Percentiles rank a stretch among this genome's conserved stretches.
Evolutionary conservation across 2,797 vertebrate species (phyloP).

Genomic region (Tapera naevia): DNA sequence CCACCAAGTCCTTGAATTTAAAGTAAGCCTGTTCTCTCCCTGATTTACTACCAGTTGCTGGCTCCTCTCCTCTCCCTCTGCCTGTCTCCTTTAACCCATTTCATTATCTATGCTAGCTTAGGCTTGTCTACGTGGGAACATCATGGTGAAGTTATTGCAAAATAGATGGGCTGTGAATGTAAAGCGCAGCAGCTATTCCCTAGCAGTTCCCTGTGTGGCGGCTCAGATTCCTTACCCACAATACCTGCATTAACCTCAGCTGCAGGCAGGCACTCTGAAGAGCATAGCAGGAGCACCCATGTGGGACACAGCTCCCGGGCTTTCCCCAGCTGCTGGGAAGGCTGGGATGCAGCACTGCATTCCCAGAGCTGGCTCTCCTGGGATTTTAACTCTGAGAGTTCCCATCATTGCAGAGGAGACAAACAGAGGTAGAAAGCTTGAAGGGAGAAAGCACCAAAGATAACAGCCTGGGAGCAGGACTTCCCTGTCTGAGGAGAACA

Average conservation of each 20-base stretch:
- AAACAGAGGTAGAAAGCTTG: background rate
- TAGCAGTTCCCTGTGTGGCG: background rate
- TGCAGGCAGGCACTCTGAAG: background rate
- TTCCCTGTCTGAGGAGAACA: background rate
- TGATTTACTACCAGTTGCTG: slow-evolving; percentile 60
- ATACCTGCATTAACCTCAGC: background rate
- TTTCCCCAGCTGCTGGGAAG: background rate
- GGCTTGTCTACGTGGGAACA: slow-evolving; percentile 69
- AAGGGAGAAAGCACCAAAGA: background rate
- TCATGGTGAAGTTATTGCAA: slow-evolving; percentile 63
- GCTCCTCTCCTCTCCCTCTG: slow-evolving; percentile 52
- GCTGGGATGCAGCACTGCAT: background rate
- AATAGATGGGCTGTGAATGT: slow-evolving; percentile 66
- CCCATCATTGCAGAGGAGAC: background rate
- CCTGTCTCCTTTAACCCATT: slow-evolving; percentile 69
- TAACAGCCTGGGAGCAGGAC: background rate
- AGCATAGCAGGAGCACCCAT: background rate
- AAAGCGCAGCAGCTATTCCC: slow-evolving; percentile 45
- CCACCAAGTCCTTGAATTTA: slow-evolving; percentile 47
- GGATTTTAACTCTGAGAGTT: background rate
- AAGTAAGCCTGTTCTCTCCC: slow-evolving; percentile 34
- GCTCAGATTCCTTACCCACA: background rate
- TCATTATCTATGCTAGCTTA: slow-evolving; percentile 70
- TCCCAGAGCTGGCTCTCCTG: background rate
- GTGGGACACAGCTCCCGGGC: background rate